These are phyloP conservation scores for Sebastes reedi DNA, from an alignment of 2,797 vertebrate genomes.

Conservation along the genomic window DNA sequence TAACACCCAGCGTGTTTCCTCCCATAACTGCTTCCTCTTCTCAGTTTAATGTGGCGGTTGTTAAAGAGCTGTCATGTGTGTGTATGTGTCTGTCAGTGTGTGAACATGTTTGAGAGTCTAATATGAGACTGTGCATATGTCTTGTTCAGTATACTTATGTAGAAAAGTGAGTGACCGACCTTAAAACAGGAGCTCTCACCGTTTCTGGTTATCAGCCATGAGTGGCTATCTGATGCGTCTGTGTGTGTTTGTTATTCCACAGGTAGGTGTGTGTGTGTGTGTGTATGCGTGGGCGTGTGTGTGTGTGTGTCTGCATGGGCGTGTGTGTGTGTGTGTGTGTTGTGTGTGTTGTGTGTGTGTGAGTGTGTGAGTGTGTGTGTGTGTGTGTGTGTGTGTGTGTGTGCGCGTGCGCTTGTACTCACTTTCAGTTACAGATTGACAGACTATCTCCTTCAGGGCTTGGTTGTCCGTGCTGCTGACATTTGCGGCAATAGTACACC, in stretches of 20 bases:
- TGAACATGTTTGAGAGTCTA: background rate
- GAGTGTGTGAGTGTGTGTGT: constrained; percentile 11
- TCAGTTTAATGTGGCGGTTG: constrained; percentile 23
- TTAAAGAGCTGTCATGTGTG: constrained; percentile 18
- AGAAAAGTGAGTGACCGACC: background rate
- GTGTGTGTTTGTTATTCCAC: constrained; percentile 20
- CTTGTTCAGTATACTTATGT: background rate
- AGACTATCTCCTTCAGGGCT: constrained; percentile 53
- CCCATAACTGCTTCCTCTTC: constrained; percentile 54
- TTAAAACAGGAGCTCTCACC: background rate
- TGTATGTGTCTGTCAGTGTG: background rate
- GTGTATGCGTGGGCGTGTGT: background rate
- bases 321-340: background rate
- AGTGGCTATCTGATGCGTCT: background rate
- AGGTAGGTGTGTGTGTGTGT: constrained; percentile 30
- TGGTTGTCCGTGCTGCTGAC: constrained; percentile 57
- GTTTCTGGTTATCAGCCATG: constrained; percentile 1
- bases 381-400: constrained; percentile 8
- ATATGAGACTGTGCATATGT: background rate
- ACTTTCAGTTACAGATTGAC: constrained; percentile 55
- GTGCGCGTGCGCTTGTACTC: background rate
- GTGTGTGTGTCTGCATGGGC: no score
- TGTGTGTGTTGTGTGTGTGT: background rate
- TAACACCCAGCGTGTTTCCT: constrained; percentile 32
- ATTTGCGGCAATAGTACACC: constrained; percentile 53